These are phyloP conservation scores for Eulemur albifrons DNA, from an alignment of 2,797 vertebrate species.

Conservation along the genomic window DNA sequence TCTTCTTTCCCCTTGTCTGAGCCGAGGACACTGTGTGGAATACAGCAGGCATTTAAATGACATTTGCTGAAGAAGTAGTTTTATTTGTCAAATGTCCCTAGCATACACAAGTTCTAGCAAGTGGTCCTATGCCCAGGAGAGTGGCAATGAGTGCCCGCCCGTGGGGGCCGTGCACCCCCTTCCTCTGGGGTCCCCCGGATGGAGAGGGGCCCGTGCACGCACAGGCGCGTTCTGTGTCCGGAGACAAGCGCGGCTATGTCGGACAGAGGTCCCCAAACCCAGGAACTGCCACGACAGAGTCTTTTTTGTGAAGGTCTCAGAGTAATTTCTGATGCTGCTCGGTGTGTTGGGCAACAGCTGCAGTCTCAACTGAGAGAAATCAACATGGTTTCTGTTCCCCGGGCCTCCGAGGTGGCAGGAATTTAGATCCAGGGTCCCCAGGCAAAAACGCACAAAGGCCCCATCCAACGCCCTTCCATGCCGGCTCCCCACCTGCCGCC, in stretches of 20 bases:
- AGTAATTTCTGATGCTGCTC: conserved; percentile 27
- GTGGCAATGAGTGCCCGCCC: background rate
- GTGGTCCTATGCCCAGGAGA: background rate
- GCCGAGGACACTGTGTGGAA: background rate
- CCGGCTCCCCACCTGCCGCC: background rate
- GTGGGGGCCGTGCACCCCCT: rapidly evolving
- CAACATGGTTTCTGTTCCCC: conserved; percentile 25
- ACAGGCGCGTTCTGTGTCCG: conserved; percentile 59
- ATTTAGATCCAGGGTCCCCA: background rate
- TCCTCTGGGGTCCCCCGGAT: background rate
- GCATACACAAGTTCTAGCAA: background rate
- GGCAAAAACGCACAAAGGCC: background rate
- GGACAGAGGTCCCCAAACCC: background rate
- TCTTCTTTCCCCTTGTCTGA: background rate
- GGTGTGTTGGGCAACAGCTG: conserved; percentile 27
- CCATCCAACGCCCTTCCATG: background rate
- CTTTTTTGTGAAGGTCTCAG: conserved; percentile 44
- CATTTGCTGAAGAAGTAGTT: background rate
- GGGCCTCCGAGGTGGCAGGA: background rate
- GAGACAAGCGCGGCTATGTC: conserved; percentile 50
- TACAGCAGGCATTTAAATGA: background rate
- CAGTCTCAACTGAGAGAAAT: background rate
- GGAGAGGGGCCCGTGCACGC: background rate
- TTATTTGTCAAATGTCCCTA: background rate
- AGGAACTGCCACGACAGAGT: conserved; percentile 18